A percentile compares a stretch with the other conserved stretches of the same genome.
Evolutionary conservation across 1,140 invertebrate species (phyloP).

Genomic region (Drosophila baimaii): DNA sequence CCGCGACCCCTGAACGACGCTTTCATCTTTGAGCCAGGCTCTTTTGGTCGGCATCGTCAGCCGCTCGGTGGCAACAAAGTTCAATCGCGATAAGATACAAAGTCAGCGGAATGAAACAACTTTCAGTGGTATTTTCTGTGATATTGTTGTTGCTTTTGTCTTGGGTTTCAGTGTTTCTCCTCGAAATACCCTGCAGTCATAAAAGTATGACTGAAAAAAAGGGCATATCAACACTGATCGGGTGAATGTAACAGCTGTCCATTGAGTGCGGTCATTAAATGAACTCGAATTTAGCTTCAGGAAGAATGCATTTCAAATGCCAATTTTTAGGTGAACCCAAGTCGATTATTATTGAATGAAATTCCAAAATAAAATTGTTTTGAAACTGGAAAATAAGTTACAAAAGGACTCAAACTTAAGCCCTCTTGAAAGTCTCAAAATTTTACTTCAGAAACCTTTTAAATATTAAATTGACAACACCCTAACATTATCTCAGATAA

Average conservation of each 20-base stretch:
- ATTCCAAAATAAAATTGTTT: not conserved
- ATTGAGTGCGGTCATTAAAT: constrained; percentile 42
- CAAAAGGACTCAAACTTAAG: not conserved
- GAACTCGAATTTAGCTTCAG: constrained; percentile 30
- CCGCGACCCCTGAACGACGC: constrained; percentile 1
- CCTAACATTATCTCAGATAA: not conserved
- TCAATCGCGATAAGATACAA: constrained; percentile 72
- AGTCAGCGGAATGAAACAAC: constrained; percentile 51
- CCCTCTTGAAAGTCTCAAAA: not conserved
- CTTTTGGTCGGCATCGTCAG: constrained; percentile 23
- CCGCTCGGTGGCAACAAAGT: constrained; percentile 75
- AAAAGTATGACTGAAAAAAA: constrained; percentile 51
- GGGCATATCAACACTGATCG: constrained; percentile 55
- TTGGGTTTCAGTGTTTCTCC: constrained; percentile 20
- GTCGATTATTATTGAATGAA: not conserved
- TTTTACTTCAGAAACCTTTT: not conserved
- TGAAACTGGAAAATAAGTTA: not conserved
- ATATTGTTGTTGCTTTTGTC: not conserved
- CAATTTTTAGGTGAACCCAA: constrained; percentile 16
- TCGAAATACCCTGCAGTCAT: constrained; percentile 66
- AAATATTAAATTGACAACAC: not conserved
- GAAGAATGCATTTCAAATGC: constrained; percentile 45
- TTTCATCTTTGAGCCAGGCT: constrained; percentile 29
- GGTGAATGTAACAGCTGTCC: constrained; percentile 61
- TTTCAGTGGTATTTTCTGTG: constrained; percentile 41